Evolutionary conservation across 2,797 vertebrate species (phyloP).

Genomic region (Hypotaenidia okinawae): DNA sequence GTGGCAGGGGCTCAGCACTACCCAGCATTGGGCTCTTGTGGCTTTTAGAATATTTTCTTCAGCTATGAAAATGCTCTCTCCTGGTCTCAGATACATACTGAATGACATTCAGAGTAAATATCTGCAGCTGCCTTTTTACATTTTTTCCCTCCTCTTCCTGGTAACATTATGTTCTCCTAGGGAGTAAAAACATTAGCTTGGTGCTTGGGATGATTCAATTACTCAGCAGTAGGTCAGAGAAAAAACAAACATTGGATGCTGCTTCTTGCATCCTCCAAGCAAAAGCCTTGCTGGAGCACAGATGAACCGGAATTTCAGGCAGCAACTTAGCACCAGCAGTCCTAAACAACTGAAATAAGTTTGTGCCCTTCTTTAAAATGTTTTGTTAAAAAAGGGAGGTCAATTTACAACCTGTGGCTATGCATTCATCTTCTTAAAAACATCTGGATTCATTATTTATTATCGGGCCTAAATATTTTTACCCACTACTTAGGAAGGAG

Average conservation of each 20-base stretch:
- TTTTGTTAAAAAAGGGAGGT: neutral
- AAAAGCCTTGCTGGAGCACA: neutral
- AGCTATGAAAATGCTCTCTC: neutral
- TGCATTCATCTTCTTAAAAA: neutral
- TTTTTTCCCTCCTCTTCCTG: neutral
- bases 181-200: slow-evolving; percentile 34
- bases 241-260: slow-evolving; percentile 29
- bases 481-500: neutral
- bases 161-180: slow-evolving; percentile 47
- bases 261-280: neutral
- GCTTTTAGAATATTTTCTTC: neutral
- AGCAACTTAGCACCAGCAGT: neutral
- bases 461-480: neutral
- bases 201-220: slow-evolving; percentile 57
- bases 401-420: neutral
- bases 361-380: neutral
- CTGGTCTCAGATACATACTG: neutral
- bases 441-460: neutral
- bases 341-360: neutral
- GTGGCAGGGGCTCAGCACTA: neutral
- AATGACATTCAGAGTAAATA: slow-evolving; percentile 20
- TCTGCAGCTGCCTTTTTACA: slow-evolving; percentile 28
- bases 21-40: neutral
- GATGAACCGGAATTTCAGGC: neutral
- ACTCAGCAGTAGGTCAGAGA: slow-evolving; percentile 32